These are phyloP conservation scores for Cheilosia variabilis DNA, from an alignment of 2,888 invertebrate genomes.

Conservation along the genomic window DNA sequence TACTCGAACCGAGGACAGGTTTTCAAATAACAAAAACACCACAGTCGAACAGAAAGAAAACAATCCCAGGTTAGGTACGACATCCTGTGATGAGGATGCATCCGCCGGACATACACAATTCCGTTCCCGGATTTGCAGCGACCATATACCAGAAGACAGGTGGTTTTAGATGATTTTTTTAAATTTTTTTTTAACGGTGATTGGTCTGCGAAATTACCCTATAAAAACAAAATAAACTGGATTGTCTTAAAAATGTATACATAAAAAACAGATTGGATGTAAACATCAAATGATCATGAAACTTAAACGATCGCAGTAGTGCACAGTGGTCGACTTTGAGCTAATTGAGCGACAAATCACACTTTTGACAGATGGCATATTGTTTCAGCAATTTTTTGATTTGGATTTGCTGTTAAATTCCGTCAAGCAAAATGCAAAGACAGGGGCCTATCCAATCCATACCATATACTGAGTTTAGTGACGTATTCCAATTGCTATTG, in stretches of 20 bases:
- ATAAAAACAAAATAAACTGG: conserved; percentile 65
- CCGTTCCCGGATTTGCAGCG: conserved; percentile 39
- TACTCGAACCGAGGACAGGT: not conserved
- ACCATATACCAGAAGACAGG: conserved; percentile 28
- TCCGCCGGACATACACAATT: conserved; percentile 21
- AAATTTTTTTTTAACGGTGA: conserved; percentile 9
- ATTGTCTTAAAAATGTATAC: conserved; percentile 54
- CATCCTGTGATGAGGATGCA: conserved; percentile 10
- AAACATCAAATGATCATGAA: conserved; percentile 63
- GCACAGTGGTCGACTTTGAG: too few species aligned
- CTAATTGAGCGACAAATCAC: too few species aligned
- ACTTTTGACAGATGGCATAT: conserved; percentile 8
- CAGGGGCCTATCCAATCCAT: too few species aligned
- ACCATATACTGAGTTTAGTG: too few species aligned
- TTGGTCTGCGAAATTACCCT: conserved; percentile 59
- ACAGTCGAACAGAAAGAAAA: not conserved
- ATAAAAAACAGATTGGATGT: conserved; percentile 60
- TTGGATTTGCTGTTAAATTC: too few species aligned
- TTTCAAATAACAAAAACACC: not conserved
- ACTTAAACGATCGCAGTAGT: not conserved
- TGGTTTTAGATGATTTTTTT: not conserved
- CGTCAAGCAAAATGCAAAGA: too few species aligned
- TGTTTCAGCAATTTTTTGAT: too few species aligned
- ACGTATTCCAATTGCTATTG: too few species aligned
- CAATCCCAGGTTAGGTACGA: not conserved